Base-by-base conservation (phyloP, 2,888 invertebrate genomes). In the Synergus itoensis region DNA sequence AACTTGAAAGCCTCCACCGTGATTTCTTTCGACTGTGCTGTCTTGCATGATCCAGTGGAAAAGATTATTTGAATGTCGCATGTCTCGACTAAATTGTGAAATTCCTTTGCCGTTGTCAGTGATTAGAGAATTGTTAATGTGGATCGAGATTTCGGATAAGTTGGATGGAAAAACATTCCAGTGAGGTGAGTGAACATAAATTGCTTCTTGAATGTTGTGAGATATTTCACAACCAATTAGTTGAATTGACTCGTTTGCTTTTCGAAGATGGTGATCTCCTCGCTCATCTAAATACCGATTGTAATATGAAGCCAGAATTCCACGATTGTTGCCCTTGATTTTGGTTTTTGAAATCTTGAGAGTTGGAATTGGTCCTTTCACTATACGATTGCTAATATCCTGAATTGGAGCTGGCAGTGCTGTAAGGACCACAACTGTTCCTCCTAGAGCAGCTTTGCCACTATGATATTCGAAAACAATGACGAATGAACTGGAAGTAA, bases 21-120 rank as follows among this genome's bases (percentile, higher is more conserved):
- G 94, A 89, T 99, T 99, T 84, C 97, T 94, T 90, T 97, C 97
- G 82, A 99, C 95, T 0, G 96, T 95, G 81, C 97, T 97, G 88
- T 98, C 97, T 91, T 97, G 96, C 73, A 99, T 92, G 41, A 97
- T 94, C 94, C 99, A 99, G 90, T 99, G 98, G 93, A 98, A 99
- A 0, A 99, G 94, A 93, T 99, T 99, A 89, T 99, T 99, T 0
- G 99, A 98, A 83, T 98, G 97, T 85, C 98, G 95, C 86, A 99
- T 95, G 92, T 99, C 98, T 88, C 98, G 95, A 64, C 98, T 98
- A 87, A 97, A 96, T 87, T 99, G 99, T 78, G 95, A 94, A 82
- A 99, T 95, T 16, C 99, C 98, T 90, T 94, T 95, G 0, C 96
- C 96, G 91, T 99, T 99, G 87, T 97, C 96, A 0, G 95, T 95